These are phyloP conservation scores for Montipora cactus DNA, from an alignment of 64 coral and sea anemone genomes.

Conservation along the genomic window DNA sequence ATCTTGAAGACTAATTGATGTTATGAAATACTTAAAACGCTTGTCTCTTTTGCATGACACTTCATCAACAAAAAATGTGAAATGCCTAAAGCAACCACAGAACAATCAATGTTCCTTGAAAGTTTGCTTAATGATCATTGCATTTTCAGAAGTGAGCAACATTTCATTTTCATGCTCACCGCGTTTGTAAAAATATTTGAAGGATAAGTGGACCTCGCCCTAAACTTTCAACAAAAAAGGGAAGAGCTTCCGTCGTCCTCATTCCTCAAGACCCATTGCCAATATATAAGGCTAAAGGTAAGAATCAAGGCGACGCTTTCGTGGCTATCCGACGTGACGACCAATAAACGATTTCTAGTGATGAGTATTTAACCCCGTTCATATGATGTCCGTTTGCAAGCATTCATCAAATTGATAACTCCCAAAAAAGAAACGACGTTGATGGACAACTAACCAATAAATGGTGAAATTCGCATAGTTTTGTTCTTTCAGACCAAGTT, in stretches of 20 bases:
- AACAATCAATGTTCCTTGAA: neutral
- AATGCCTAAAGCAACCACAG: neutral
- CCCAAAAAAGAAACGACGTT: neutral
- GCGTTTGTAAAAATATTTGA: conserved; percentile 15
- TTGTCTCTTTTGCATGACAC: neutral
- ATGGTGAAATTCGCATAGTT: neutral
- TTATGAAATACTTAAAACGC: neutral
- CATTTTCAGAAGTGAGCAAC: neutral
- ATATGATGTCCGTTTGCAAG: conserved; percentile 38
- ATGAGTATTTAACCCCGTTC: conserved; percentile 10
- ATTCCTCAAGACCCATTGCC: conserved; percentile 2
- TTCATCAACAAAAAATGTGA: neutral
- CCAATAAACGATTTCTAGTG: neutral
- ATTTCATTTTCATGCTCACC: neutral
- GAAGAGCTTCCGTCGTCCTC: conserved; percentile 18
- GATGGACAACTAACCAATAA: conserved; percentile 5
- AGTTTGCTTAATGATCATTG: neutral
- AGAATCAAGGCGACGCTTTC: no score
- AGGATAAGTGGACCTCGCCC: conserved; percentile 48
- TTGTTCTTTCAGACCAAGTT: neutral
- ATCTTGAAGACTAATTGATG: neutral
- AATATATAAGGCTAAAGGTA: neutral
- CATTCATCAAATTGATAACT: conserved; percentile 44
- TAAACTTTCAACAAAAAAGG: conserved; percentile 36
- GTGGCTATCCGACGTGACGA: neutral